Base-by-base conservation (phyloP, 2,888 invertebrate genomes). In the Cephus sareptanus region DNA sequence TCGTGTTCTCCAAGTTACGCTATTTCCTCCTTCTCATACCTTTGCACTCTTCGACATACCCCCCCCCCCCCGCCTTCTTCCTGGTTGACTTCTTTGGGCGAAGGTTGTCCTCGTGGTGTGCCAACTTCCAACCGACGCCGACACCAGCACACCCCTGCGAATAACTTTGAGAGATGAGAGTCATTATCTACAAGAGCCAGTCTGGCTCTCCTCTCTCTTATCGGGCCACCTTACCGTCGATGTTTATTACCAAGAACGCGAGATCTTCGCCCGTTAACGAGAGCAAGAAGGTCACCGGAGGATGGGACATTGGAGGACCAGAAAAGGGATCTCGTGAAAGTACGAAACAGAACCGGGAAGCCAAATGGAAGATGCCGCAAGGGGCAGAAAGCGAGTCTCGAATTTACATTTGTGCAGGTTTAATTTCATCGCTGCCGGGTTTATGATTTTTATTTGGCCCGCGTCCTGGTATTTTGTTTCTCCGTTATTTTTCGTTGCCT, bases 81-180 rank as follows among this genome's bases (percentile, higher is more conserved):
- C 23, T 56, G 40, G 23, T 56, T 56, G 40, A 56, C 40, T 56
- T 23, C 40, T 56, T 56, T 56, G 23, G 40, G 6, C 6, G 1
- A 40, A 40, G 40, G 15, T 56, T 15, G 40, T 23, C 40, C 40
- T 56, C 40, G 40, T 1, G 23, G 40, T 56, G 40, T 23, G 40
- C 40, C 40, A 56, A 56, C 40, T 15, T 15, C 40, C 40, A 56
- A 15, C 23, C 40, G 40, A 56, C 23, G 40, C 40, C 40, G 15
- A 40, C 40, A 15, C 23, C 23, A 23, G 40, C 40, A 56, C 40
- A 56, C 40, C 40, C 40, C 40, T 56, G 23, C 40, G 76, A 78
- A 78, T 76, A 75, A 78, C 73, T 78, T 78, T 73, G 34, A 37
- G 56, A 76, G 73, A 76, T 71, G 75, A 78, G 78, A 70, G 71